Base-by-base conservation (phyloP, 2,113 vertebrate genomes). In the Peromyscus polionotus region DNA sequence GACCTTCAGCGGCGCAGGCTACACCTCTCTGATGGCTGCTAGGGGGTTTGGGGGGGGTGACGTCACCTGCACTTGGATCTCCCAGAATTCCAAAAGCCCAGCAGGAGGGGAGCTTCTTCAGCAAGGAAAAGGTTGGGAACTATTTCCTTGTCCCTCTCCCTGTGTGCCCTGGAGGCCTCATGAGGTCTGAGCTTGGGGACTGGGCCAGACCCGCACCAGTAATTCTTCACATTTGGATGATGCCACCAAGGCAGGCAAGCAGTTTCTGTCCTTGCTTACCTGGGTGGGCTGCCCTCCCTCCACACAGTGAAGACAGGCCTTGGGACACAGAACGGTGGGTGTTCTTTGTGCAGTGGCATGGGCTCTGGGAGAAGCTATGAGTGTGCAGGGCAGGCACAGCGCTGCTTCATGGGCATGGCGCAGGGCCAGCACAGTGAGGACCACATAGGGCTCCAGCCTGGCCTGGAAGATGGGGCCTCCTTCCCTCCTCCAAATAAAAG, bases 121-220 rank as follows among this genome's bases (percentile, higher is more conserved):
- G 11, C 39, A 51, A 24, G 61, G n/a, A 48, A 1, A 17, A 22
- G 8, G 8, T 14, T 12, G 5, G 3, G 57, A 39, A 22, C 61
- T 12, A 11, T 3, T 9, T 33, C 76, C 19, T 51, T 28, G 19
- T n/a, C 57, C 0, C 13, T 3, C 17, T 73, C 51, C 5, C 0
- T 0, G 5, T 1, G 0, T 1, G 6, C 26, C 42, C 1, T 0
- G 36, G 73, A 72, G 75, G 5, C 1, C 51, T 1, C 7, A 31
- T 0, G 13, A 77, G 24, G 36, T 7, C 26, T 13, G n/a, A 26
- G 19, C 65, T 51, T 17, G n/a, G 20, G 1, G 57, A 7, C 1
- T 28, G 17, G 45, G 42, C 39, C 2, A 45, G 8, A 76, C 36
- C 1, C 20, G 3, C 1, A 42, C 10, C 16, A 7, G 11, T 22